These are phyloP conservation scores for Pseudocheirus occidentalis DNA, from an alignment of 2,797 vertebrate genomes.

Conservation along the genomic window DNA sequence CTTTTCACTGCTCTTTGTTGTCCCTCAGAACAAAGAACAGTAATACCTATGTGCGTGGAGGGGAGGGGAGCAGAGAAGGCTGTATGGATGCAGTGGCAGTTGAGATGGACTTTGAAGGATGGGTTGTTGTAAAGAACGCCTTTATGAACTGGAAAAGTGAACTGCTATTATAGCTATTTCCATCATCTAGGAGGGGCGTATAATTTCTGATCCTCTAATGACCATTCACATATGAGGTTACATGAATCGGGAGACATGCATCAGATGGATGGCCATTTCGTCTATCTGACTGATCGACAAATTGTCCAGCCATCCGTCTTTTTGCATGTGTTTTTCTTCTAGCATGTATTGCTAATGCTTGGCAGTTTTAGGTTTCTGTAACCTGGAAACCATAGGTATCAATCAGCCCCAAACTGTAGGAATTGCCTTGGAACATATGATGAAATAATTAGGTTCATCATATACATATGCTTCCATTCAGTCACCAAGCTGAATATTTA, in stretches of 20 bases:
- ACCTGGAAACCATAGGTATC: neutral
- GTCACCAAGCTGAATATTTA: neutral
- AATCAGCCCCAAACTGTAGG: neutral
- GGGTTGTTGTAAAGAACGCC: neutral
- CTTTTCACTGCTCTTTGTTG: neutral
- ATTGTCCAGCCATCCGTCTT: neutral
- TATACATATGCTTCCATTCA: slow-evolving; percentile 6
- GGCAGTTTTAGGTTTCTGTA: neutral
- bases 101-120: neutral
- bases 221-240: neutral
- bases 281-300: neutral
- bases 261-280: neutral
- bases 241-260: neutral
- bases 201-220: neutral
- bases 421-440: neutral
- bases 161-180: neutral
- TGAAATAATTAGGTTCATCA: neutral
- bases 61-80: neutral
- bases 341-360: neutral
- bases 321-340: neutral
- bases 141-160: neutral
- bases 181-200: neutral
- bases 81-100: neutral
- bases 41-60: neutral
- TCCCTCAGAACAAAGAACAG: neutral